Evolutionary conservation across 2,888 invertebrate species (phyloP).

Genomic region (Odontothrips loti): DNA sequence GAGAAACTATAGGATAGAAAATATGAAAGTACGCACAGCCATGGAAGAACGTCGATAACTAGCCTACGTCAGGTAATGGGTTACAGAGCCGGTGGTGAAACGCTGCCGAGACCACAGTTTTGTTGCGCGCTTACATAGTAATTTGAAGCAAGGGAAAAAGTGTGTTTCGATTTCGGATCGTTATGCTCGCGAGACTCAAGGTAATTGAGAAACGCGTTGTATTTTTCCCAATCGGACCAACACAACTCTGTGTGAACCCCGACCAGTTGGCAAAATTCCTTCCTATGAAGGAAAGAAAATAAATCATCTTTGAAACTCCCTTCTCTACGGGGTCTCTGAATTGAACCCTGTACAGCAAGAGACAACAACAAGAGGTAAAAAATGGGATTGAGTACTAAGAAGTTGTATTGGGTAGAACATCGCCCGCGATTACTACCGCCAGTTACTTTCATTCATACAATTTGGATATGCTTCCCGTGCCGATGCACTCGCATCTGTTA

Average conservation of each 20-base stretch:
- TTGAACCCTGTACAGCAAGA: slow-evolving; percentile 20
- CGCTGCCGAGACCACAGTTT: no score
- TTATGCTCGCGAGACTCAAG: no score
- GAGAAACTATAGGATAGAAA: slow-evolving; percentile 8
- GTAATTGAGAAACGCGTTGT: no score
- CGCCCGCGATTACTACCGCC: slow-evolving; percentile 17
- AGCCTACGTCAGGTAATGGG: slow-evolving; percentile 3
- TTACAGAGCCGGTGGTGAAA: background rate
- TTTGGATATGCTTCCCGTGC: background rate
- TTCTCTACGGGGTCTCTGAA: slow-evolving; percentile 1
- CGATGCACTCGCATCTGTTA: background rate
- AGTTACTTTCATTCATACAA: background rate
- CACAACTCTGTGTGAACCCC: background rate
- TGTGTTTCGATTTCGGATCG: no score
- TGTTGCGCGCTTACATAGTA: no score
- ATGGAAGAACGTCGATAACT: slow-evolving; percentile 24
- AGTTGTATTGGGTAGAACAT: background rate
- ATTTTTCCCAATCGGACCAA: background rate
- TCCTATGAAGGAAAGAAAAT: slow-evolving; percentile 8
- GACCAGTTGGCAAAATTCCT: background rate
- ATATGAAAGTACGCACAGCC: slow-evolving; percentile 20
- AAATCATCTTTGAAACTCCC: background rate
- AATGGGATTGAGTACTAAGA: slow-evolving; percentile 5
- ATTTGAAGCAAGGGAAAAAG: no score
- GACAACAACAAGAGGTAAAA: slow-evolving; percentile 11